Evolutionary conservation across 1,140 invertebrate species (phyloP).

Genomic region (Heliconius hewitsoni): DNA sequence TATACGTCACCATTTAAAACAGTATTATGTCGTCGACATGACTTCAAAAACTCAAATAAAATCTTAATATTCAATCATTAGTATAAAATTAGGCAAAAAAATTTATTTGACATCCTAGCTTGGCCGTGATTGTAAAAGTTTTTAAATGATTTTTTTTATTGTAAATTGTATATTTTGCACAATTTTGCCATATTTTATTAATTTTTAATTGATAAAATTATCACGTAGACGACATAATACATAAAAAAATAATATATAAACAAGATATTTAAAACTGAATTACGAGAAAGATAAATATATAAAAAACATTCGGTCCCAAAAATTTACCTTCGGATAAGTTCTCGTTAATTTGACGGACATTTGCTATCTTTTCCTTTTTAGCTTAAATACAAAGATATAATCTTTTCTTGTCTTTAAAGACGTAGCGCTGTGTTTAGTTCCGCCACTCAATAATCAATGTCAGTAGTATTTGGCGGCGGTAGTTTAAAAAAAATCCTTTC

Average conservation of each 20-base stretch:
- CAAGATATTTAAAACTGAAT: background rate
- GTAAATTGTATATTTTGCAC: background rate
- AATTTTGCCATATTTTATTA: background rate
- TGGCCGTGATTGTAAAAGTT: background rate
- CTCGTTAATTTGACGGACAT: background rate
- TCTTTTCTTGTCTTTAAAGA: no score
- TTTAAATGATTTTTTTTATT: no score
- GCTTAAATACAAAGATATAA: background rate
- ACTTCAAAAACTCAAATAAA: background rate
- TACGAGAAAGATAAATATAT: background rate
- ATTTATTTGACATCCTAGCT: background rate
- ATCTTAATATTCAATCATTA: background rate
- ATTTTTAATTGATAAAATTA: background rate
- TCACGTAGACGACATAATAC: background rate
- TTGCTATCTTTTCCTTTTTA: background rate
- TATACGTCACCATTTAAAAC: background rate
- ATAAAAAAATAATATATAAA: background rate
- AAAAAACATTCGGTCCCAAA: slow-evolving; percentile 9
- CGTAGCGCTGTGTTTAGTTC: no score
- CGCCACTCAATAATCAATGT: no score
- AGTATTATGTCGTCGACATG: slow-evolving; percentile 15
- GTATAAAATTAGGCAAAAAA: background rate
- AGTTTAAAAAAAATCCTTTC: no score
- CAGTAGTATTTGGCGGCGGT: no score
- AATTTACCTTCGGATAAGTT: background rate